A percentile compares a stretch with the other conserved stretches of the same genome.
Evolutionary conservation across 2,797 vertebrate genomes (phyloP).

Genomic region (Synanceia verrucosa): DNA sequence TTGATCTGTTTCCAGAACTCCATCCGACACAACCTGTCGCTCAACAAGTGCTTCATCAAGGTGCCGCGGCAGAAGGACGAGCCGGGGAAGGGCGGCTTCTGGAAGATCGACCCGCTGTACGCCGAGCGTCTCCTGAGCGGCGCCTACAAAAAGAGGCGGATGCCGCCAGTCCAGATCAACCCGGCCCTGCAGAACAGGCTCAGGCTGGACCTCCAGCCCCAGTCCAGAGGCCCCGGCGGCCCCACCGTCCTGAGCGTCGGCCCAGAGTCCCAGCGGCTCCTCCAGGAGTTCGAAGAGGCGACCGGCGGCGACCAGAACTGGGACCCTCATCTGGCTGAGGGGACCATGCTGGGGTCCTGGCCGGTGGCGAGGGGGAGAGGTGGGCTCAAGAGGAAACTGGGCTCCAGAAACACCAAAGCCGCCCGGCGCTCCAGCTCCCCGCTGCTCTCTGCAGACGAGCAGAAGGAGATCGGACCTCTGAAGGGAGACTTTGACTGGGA

Average conservation of each 20-base stretch:
- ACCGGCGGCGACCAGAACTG: constrained; percentile 81
- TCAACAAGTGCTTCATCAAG: constrained; percentile 99
- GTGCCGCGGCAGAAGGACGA: constrained; percentile 96
- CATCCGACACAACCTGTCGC: constrained; percentile 95
- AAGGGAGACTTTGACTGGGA: constrained; percentile 98
- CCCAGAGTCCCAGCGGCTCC: constrained; percentile 86
- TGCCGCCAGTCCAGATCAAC: constrained; percentile 90
- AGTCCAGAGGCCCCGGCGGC: constrained; percentile 18
- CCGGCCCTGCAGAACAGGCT: constrained; percentile 82
- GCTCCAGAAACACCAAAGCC: constrained; percentile 78
- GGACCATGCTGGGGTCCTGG: constrained; percentile 79
- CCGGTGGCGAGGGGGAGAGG: constrained; percentile 63
- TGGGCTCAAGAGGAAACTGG: constrained; percentile 84
- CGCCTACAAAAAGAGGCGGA: constrained; percentile 89
- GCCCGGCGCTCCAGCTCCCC: constrained; percentile 82
- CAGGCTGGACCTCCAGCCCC: constrained; percentile 44
- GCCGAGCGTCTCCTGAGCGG: constrained; percentile 91
- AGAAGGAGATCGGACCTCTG: constrained; percentile 87
- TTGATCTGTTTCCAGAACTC: constrained; percentile 85
- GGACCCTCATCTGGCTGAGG: constrained; percentile 72
- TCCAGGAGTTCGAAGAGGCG: constrained; percentile 89
- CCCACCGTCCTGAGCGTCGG: constrained; percentile 68
- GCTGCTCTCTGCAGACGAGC: constrained; percentile 86
- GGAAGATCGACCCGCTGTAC: constrained; percentile 95
- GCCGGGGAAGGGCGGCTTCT: constrained; percentile 96